These are phyloP conservation scores for Tenrec ecaudatus DNA, from an alignment of 2,113 vertebrate species.

Conservation along the genomic window DNA sequence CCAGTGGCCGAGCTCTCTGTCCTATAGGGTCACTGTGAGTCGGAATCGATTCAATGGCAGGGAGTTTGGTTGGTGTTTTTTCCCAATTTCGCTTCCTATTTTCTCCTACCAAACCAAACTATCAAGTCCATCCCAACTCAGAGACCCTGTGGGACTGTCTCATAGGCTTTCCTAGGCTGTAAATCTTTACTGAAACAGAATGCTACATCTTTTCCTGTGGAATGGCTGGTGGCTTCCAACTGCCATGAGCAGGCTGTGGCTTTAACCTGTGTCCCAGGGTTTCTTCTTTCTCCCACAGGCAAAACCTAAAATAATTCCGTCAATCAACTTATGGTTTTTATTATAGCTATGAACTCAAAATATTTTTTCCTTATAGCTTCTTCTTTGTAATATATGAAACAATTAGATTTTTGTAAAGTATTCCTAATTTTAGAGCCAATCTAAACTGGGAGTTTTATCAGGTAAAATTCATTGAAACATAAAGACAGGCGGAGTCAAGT, in stretches of 20 bases:
- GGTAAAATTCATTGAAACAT: background rate
- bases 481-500: background rate
- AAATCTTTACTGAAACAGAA: too few relatives aligned
- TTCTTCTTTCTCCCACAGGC: background rate
- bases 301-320: constrained; percentile 40
- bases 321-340: background rate
- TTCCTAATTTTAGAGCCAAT: constrained; percentile 36
- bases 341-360: background rate
- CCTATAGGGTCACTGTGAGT: background rate
- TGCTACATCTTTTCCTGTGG: too few relatives aligned
- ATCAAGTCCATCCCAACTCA: background rate
- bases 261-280: background rate
- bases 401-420: background rate
- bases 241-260: too few relatives aligned
- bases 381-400: constrained; percentile 9
- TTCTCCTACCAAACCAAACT: background rate
- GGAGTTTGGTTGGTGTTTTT: background rate
- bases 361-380: background rate
- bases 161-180: too few relatives aligned
- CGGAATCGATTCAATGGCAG: background rate
- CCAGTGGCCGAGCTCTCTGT: background rate
- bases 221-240: background rate
- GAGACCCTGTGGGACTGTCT: too few relatives aligned
- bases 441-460: constrained; percentile 43
- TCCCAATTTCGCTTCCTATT: background rate